Evolutionary conservation across 1,140 invertebrate genomes (phyloP), one percentile per base, ranked within the genome.

Genomic region (Leguminivora glycinivorella): DNA sequence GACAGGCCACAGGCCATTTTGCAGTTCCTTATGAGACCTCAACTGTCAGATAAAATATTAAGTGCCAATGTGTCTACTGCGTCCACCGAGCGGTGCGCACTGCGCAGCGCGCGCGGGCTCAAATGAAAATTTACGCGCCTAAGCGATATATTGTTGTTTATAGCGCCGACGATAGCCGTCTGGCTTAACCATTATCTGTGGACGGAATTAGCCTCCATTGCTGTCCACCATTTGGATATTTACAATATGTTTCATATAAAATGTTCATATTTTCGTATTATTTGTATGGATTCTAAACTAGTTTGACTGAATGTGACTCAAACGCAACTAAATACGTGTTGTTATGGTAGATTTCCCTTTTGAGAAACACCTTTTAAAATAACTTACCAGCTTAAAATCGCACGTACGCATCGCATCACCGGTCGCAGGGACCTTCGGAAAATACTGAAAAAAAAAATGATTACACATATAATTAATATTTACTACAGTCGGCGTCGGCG

Each of bases 101-200:
- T n/a, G 3, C 7, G 19, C 2, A n/a, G 3, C 7, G 58, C 25
- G n/a, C 58, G 26, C 58, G 58, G 47, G 12, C 68, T 60, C 74
- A 75, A 76, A 80, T 80, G 76, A 80, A 73, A 78, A 80, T 80
- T 80, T 80, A 80, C 78, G 76, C 73, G 69, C 70, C 69, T 60
- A 71, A 70, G 68, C 74, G 73, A 70, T 75, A 70, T 75, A 79
- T 75, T 73, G 77, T 79, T 77, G 77, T 79, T 79, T 77, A 79
- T 71, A 56, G 72, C 69, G 24, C 19, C 25, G 26, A 31, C 26
- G 58, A 60, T 60, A 26, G 25, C 56, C 56, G 47, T 52, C 47
- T 52, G 47, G 58, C 26, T 63, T 29, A 63, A 63, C 58, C 58
- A 63, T 63, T 63, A 63, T 63, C 58, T 63, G 58, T 29, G 47